A percentile compares a stretch with the other conserved stretches of the same genome.
Evolutionary conservation across 2,888 invertebrate species (phyloP).

Genomic region (Acanthosepion pharaonis): DNA sequence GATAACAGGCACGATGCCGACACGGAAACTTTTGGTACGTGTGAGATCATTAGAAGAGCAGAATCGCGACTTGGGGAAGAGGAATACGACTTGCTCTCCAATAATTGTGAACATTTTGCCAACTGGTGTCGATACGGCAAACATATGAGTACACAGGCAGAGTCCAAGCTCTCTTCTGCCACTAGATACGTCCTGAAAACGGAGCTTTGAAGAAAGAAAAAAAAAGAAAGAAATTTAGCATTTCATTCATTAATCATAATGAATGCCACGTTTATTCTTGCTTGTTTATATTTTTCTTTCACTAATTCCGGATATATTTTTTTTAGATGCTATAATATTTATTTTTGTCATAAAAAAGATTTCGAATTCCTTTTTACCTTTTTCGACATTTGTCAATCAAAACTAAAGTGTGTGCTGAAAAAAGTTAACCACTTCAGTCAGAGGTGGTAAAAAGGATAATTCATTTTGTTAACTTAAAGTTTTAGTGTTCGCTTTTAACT

Average conservation of each 20-base stretch:
- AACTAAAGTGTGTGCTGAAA: too few species aligned
- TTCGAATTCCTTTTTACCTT: too few species aligned
- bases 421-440: too few species aligned
- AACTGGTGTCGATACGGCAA: constrained; percentile 41
- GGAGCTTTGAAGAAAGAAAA: neutral
- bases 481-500: too few species aligned
- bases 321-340: too few species aligned
- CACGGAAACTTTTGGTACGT: neutral
- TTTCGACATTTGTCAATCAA: too few species aligned
- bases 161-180: neutral
- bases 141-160: neutral
- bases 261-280: too few species aligned
- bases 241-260: neutral
- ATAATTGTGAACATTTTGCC: constrained; percentile 40
- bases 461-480: too few species aligned
- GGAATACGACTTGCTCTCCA: neutral
- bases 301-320: too few species aligned
- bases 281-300: too few species aligned
- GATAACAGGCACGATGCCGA: constrained; percentile 12
- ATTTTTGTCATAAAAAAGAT: too few species aligned
- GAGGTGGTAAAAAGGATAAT: too few species aligned
- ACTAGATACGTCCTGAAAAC: neutral
- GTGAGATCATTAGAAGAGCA: constrained; percentile 10
- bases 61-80: neutral
- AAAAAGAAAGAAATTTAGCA: neutral